These are phyloP conservation scores for Micrasema longulum DNA, from an alignment of 1,140 invertebrate genomes.

Conservation along the genomic window DNA sequence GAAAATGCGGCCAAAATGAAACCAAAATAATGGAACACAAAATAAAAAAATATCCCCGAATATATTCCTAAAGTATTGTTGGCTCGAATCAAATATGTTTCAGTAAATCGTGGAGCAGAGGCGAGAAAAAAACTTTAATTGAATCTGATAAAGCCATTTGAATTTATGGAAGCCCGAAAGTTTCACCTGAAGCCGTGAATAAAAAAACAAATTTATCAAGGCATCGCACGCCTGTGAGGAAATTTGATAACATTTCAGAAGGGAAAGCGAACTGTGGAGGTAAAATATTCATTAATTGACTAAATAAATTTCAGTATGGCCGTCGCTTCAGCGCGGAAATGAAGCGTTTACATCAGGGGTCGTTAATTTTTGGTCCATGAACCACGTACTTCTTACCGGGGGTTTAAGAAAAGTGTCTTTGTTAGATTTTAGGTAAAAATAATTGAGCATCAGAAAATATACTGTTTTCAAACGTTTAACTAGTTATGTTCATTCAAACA, in stretches of 20 bases:
- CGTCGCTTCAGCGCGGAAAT: slow-evolving; percentile 6
- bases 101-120: slow-evolving; percentile 20
- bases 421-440: no score
- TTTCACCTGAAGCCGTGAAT: slow-evolving; percentile 37
- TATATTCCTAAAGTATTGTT: slow-evolving; percentile 27
- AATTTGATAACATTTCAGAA: slow-evolving; percentile 37
- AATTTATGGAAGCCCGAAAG: slow-evolving; percentile 39
- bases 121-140: slow-evolving; percentile 29
- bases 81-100: slow-evolving; percentile 32
- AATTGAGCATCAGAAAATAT: no score
- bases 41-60: not conserved
- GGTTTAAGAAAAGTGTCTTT: no score
- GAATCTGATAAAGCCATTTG: slow-evolving; percentile 40
- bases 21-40: not conserved
- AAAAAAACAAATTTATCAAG: slow-evolving; percentile 42
- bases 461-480: no score
- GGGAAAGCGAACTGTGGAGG: no score
- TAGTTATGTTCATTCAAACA: no score
- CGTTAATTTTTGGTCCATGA: no score
- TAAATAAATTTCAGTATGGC: slow-evolving; percentile 29
- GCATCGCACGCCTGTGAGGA: slow-evolving; percentile 33
- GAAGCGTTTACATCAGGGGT: slow-evolving; percentile 26
- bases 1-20: no score
- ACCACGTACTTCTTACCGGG: no score
- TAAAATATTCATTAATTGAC: slow-evolving; percentile 38